phyloP scores from a whole-genome alignment of 2,888 invertebrate species.

The Perithous albicinctus region DNA sequence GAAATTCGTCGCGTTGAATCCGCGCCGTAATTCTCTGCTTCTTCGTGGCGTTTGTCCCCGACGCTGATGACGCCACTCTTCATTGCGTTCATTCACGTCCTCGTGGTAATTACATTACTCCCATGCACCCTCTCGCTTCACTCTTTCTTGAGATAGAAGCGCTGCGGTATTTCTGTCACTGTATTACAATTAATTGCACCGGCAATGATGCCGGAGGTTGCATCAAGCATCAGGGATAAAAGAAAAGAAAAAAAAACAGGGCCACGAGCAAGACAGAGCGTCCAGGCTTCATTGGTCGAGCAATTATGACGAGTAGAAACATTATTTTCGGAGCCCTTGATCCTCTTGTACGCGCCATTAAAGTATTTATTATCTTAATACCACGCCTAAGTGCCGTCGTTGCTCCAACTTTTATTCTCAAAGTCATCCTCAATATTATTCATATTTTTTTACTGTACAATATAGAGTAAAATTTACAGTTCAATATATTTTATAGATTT shows the following conservation, averaged over 20 bases:
- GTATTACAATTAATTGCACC: conserved; percentile 56
- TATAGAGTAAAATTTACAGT: too few relatives aligned
- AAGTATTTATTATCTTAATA: neutral
- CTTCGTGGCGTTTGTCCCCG: conserved; percentile 47
- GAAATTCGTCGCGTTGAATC: neutral
- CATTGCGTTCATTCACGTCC: conserved; percentile 56
- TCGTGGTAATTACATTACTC: conserved; percentile 31
- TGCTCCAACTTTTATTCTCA: neutral
- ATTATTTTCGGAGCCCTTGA: conserved; percentile 49
- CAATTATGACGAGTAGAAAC: conserved; percentile 32
- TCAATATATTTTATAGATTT: too few relatives aligned
- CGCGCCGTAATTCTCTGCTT: neutral
- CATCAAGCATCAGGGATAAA: neutral
- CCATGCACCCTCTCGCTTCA: conserved; percentile 31
- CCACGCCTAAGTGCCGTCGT: neutral
- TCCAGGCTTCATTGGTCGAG: neutral
- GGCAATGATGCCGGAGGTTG: conserved; percentile 28
- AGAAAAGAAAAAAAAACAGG: too few relatives aligned
- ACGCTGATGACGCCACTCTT: conserved; percentile 58
- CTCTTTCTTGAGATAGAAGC: conserved; percentile 38
- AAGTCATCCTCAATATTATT: neutral
- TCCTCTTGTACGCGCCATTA: conserved; percentile 12
- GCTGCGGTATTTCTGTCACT: conserved; percentile 46
- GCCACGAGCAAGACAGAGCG: neutral
- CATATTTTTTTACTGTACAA: too few relatives aligned